Evolutionary conservation across 1,140 invertebrate species (phyloP).

Genomic region (Zaprionus vittiger): DNA sequence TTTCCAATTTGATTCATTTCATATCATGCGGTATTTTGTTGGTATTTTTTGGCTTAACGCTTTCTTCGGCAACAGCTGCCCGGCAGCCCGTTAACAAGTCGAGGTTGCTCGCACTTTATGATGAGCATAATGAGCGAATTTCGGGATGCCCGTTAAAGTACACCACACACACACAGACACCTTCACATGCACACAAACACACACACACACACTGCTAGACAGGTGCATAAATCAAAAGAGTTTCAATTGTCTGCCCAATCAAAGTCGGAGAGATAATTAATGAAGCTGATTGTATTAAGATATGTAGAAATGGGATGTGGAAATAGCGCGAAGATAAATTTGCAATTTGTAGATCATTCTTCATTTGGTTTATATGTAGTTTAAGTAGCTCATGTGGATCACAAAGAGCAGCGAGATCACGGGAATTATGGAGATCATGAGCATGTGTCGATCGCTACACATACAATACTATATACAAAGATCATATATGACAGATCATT

Average conservation of each 20-base stretch:
- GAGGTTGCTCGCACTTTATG: slow-evolving; percentile 61
- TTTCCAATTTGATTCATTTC: slow-evolving; percentile 45
- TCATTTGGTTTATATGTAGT: neutral
- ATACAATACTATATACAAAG: too few species aligned
- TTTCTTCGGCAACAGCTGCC: slow-evolving; percentile 59
- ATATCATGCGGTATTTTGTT: slow-evolving; percentile 24
- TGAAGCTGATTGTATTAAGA: neutral
- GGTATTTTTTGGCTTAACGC: slow-evolving; percentile 56
- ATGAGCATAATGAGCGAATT: slow-evolving; percentile 57
- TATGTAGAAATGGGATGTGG: neutral
- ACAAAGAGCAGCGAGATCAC: neutral
- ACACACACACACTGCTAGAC: neutral
- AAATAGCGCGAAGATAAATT: slow-evolving; percentile 1
- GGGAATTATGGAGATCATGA: too few species aligned
- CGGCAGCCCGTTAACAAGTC: slow-evolving; percentile 35
- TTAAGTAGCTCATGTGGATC: neutral
- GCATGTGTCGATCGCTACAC: too few species aligned
- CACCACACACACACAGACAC: neutral
- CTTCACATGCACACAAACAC: neutral
- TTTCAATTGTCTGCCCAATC: slow-evolving; percentile 1
- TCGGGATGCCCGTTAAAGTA: slow-evolving; percentile 30
- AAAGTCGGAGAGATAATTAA: neutral
- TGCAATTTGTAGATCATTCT: neutral
- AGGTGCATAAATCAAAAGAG: slow-evolving; percentile 1
- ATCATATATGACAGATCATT: too few species aligned